Base-by-base conservation (phyloP, 2,113 vertebrate genomes). In the Columba janthina region DNA sequence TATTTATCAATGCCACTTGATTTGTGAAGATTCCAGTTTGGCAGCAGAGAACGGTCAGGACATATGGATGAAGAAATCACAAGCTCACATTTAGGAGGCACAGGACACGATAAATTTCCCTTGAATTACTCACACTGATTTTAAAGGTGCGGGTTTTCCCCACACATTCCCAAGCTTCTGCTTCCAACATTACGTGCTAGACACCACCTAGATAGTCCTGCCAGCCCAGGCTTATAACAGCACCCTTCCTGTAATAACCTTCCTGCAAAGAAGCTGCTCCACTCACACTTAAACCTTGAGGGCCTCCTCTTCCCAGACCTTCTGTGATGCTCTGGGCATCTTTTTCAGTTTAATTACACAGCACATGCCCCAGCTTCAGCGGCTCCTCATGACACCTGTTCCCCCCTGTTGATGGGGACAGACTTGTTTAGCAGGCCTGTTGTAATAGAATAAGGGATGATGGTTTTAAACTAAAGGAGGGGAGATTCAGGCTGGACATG, bases 1-100 rank as follows among this genome's bases (percentile, higher is more conserved):
- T 24, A 38, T 34, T 84, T 53, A 61, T 54, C 50, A 71, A 70
- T n/a, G 21, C 29, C 14, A 72, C 71, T 56, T 31, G 12, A 8
- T 21, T 60, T 51, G 54, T 60, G 50, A 64, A 58, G n/a, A 61
- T 79, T 31, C 53, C 15, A 31, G 11, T 46, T 25, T 50, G 80
- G 40, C 28, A 32, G 28, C 12, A 64, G 71, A 69, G n/a, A 16
- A 78, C 26, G 11, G 44, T 16, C 42, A 19, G 51, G 46, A 31
- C 26, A 4, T 10, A 31, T 25, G 16, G 40, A 34, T n/a, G 26
- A 28, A 26, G 44, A 75, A 74, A 38, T 7, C 18, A 18, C 46
- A 38, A 26, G 18, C 32, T 42, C 48, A 6, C n/a, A 4, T 28
- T n/a, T 24, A 32, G 10, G 58, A 56, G 32, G 44, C 1, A 0